Conservation (phyloP, 2,113 vertebrate genomes). For the Psittacula cyanocephala region DNA sequence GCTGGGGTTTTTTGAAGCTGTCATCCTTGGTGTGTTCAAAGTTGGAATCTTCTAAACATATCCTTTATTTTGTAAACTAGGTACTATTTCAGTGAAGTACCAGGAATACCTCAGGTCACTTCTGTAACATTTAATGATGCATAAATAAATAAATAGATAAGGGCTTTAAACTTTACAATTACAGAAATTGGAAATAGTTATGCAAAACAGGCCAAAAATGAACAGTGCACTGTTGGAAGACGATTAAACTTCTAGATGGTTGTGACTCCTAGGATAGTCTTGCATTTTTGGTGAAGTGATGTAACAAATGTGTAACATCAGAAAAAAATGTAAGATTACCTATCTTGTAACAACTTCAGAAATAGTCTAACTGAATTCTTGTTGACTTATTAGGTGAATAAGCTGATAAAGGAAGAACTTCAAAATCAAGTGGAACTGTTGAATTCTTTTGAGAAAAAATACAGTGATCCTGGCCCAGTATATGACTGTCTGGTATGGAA, state of each 20-base stretch:
- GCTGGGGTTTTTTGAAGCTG: not conserved
- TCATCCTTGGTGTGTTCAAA: not conserved
- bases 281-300: not conserved
- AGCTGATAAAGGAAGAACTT: conserved; percentile 92
- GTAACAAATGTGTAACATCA: not conserved
- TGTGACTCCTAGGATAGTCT: not conserved
- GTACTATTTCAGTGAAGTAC: not conserved
- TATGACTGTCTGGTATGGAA: conserved; percentile 96
- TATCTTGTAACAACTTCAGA: not conserved
- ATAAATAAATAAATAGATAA: not conserved
- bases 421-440: conserved; percentile 92
- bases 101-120: not conserved
- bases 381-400: conserved; percentile 75
- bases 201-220: not conserved
- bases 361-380: not conserved
- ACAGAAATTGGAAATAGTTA: not conserved
- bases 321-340: not conserved
- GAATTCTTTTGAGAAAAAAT: conserved; percentile 95
- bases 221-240: not conserved
- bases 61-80: not conserved
- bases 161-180: not conserved
- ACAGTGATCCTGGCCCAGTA: conserved; percentile 94
- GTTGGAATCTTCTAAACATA: not conserved
- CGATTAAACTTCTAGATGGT: not conserved
- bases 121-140: not conserved